These are phyloP conservation scores for Zaprionus africanus DNA, from an alignment of 1,140 invertebrate genomes.

Conservation along the genomic window DNA sequence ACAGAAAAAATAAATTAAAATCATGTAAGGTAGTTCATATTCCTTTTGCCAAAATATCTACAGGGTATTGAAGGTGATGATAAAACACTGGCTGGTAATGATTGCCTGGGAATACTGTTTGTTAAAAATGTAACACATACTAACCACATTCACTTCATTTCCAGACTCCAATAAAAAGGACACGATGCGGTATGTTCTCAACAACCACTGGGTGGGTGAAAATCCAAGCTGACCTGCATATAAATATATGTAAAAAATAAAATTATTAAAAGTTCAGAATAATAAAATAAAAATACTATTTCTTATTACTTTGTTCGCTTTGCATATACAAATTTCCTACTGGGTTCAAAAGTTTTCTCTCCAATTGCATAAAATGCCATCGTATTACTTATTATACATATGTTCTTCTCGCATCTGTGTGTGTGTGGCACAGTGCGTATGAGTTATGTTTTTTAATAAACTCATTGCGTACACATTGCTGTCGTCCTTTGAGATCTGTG, in stretches of 20 bases:
- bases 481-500: background rate
- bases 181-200: constrained; percentile 37
- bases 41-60: background rate
- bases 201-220: background rate
- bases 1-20: background rate
- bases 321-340: background rate
- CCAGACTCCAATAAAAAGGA: background rate
- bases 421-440: constrained; percentile 39
- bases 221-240: background rate
- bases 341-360: background rate
- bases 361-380: constrained; percentile 3
- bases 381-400: constrained; percentile 2
- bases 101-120: constrained; percentile 55
- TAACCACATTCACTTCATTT: constrained; percentile 57
- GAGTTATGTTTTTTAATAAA: constrained; percentile 33
- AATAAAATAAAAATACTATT: background rate
- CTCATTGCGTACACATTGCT: constrained; percentile 6
- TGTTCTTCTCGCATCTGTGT: background rate
- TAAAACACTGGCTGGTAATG: constrained; percentile 53
- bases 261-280: background rate
- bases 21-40: background rate
- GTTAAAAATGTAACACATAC: constrained; percentile 67
- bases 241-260: background rate
- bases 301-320: background rate
- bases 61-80: constrained; percentile 46